Conservation (phyloP, 2,113 vertebrate genomes). For the Caranx melampygus region DNA sequence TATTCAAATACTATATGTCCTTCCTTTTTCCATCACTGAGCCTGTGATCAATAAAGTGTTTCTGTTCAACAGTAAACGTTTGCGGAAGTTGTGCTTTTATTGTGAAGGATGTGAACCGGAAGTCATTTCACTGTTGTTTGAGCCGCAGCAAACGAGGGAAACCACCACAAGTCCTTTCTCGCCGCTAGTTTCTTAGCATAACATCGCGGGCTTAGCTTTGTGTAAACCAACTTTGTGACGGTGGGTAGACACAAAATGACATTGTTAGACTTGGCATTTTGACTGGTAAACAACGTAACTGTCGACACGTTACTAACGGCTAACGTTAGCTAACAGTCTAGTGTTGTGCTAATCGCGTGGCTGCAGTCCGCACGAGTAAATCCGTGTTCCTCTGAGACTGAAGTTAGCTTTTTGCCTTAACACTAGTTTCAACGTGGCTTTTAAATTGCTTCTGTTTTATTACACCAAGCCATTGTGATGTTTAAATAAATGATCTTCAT, state of each 20-base stretch:
- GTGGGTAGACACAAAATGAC: slow-evolving; percentile 8
- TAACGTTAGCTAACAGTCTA: slow-evolving; percentile 12
- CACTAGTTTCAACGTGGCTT: not conserved
- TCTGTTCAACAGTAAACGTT: not conserved
- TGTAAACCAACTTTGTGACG: rapidly evolving
- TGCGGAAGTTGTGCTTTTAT: slow-evolving; percentile 22
- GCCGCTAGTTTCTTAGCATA: not conserved
- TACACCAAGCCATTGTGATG: no score
- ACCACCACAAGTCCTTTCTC: no score
- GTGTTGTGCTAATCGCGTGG: slow-evolving; percentile 48
- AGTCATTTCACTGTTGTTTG: not conserved
- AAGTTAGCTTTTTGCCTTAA: not conserved
- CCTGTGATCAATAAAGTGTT: not conserved
- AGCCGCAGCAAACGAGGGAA: not conserved
- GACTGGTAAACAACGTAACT: not conserved
- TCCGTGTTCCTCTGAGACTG: not conserved
- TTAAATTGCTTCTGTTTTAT: no score
- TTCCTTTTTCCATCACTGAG: not conserved
- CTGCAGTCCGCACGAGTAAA: not conserved
- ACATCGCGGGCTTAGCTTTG: rapidly evolving
- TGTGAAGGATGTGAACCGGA: slow-evolving; percentile 4
- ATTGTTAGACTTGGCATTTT: not conserved
- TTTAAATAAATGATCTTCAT: no score
- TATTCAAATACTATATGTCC: not conserved
- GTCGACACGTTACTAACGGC: not conserved